These are phyloP conservation scores for Cyphomyrus discorhynchus DNA, from an alignment of 2,113 vertebrate species.

Conservation along the genomic window DNA sequence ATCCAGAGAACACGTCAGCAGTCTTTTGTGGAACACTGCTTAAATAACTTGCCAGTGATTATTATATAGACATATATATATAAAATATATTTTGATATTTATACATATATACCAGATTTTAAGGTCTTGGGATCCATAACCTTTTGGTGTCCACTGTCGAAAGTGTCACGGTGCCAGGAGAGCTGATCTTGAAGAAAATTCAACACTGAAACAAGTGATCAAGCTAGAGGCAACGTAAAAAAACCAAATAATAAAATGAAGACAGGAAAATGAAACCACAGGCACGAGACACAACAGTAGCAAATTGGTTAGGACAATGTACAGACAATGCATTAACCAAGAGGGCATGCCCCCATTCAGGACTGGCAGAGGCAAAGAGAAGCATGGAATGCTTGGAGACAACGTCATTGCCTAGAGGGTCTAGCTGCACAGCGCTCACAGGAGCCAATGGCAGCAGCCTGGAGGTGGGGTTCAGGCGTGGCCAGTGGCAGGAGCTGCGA, in stretches of 20 bases:
- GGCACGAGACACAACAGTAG: constrained; percentile 40
- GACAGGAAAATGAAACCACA: constrained; percentile 34
- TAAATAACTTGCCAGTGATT: constrained; percentile 1
- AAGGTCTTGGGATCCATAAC: constrained; percentile 4
- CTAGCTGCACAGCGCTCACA: not conserved
- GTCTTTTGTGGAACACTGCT: not conserved
- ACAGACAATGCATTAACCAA: constrained; percentile 22
- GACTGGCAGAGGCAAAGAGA: constrained; percentile 45
- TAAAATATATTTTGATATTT: constrained; percentile 3
- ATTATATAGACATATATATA: not conserved
- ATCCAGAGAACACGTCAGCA: not conserved
- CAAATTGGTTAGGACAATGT: constrained; percentile 29
- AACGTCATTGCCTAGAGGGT: constrained; percentile 13
- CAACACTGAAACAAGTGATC: not conserved
- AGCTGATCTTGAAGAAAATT: constrained; percentile 7
- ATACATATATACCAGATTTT: constrained; percentile 4
- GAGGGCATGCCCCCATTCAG: constrained; percentile 31
- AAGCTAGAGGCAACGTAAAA: constrained; percentile 8
- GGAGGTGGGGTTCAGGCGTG: not conserved
- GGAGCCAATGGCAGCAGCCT: not conserved
- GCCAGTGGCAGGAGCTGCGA: constrained; percentile 19
- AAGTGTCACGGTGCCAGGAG: not conserved
- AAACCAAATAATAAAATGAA: not conserved
- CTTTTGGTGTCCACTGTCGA: constrained; percentile 7
- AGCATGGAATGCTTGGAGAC: constrained; percentile 44